phyloP scores from a whole-genome alignment of 2,113 vertebrate genomes.

The Globicephala melas region DNA sequence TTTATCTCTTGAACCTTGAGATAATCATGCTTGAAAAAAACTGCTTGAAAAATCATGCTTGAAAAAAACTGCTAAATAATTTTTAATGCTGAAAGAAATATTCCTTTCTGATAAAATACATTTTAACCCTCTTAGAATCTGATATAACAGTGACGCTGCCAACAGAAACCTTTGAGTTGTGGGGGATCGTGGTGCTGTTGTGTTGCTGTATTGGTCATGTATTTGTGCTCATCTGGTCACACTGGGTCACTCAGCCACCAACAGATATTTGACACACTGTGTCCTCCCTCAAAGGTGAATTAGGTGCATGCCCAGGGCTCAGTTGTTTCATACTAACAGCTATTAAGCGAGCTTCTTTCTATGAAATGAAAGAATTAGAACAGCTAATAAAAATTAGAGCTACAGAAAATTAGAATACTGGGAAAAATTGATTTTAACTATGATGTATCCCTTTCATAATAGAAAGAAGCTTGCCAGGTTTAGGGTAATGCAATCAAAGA shows the following conservation, averaged over 20 bases:
- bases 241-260: neutral
- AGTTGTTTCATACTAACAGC: neutral
- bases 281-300: neutral
- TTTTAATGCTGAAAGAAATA: neutral
- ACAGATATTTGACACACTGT: neutral
- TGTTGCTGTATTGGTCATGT: neutral
- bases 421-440: neutral
- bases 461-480: neutral
- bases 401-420: neutral
- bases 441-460: neutral
- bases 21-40: neutral
- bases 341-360: neutral
- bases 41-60: neutral
- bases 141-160: neutral
- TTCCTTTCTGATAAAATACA: neutral
- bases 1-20: constrained; percentile 5
- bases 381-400: neutral
- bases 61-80: neutral
- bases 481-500: neutral
- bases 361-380: neutral
- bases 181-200: too few relatives aligned
- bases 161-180: neutral
- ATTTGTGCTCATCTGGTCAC: neutral
- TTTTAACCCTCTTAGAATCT: neutral
- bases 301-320: neutral